Base-by-base conservation (phyloP, 2,888 invertebrate genomes). In the Eilema griseolum region DNA sequence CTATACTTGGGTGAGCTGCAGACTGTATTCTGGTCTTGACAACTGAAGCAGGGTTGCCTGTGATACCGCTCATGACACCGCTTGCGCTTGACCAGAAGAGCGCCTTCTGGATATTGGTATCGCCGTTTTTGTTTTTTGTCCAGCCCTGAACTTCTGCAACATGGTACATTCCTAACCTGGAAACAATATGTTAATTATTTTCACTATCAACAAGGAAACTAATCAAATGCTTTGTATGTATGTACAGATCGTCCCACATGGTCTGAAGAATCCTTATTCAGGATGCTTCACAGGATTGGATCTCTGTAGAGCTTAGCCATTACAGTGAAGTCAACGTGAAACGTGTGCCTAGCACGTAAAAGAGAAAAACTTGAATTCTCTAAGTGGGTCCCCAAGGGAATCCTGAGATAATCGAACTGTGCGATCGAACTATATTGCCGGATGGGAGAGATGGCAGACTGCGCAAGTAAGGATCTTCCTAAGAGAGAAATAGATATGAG, bases 1-100 rank as follows among this genome's bases (percentile, higher is more conserved):
- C 98, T 81, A 98, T 98, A 66, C 96, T 95, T 11, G 96, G 95
- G 63, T 96, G 96, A 11, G 98, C 96, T 77, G 96, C 96, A 0
- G 98, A 96, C 88, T 98, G 98, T 69, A 98, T 96, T 76, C 95
- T 90, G 1, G 98, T 98, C 94, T 98, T 98, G 14, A 98, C 95
- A 87, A 98, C 95, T 74, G 97, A 98, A 56, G 97, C 96, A 0
- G 98, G 98, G 87, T 97, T 98, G 26, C 97, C 97, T 26, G 96
- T 89, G 62, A 96, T 92, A 0, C 97, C 97, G 7, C 98, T 97
- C 71, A 97, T 81, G 26, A 96, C 93, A 0, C 98, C 98, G 61
- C 97, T 96, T 4, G 96, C 83, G 61, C 93, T 83, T 26, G 93
- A 88, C 90, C 94, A 95, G 70, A 94, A 85, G 24, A 93, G 83